Evolutionary conservation across 2,113 vertebrate species (phyloP).

Genomic region (Gobius niger): DNA sequence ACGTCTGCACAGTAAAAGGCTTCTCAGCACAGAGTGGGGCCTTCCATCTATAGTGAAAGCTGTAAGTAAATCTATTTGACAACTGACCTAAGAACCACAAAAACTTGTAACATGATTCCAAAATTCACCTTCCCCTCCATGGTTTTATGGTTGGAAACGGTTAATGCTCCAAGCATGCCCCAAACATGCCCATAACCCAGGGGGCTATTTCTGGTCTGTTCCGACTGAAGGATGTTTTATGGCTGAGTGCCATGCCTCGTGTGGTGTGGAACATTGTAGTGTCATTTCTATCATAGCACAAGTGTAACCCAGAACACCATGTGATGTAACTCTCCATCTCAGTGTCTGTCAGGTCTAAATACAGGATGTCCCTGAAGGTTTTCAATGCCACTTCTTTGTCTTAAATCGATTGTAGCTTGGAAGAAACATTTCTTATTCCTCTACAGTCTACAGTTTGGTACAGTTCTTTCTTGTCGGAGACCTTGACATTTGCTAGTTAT

Average conservation of each 20-base stretch:
- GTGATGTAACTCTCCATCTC: slow-evolving; percentile 62
- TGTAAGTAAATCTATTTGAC: slow-evolving; percentile 70
- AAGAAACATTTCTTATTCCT: background rate
- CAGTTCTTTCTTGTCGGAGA: background rate
- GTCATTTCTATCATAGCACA: slow-evolving; percentile 51
- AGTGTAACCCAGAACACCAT: slow-evolving; percentile 30
- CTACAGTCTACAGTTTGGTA: background rate
- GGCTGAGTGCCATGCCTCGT: slow-evolving; percentile 44
- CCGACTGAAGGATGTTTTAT: slow-evolving; percentile 19
- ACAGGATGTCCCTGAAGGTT: background rate
- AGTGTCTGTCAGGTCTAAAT: slow-evolving; percentile 15
- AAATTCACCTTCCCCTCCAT: slow-evolving; percentile 6
- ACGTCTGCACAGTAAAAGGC: slow-evolving; percentile 88
- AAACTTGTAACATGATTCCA: background rate
- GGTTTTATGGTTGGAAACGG: background rate
- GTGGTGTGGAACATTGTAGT: slow-evolving; percentile 45
- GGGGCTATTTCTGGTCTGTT: slow-evolving; percentile 44
- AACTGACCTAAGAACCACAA: background rate
- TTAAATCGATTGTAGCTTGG: no score
- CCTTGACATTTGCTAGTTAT: slow-evolving; percentile 24
- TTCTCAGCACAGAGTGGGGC: slow-evolving; percentile 97
- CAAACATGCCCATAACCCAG: slow-evolving; percentile 21
- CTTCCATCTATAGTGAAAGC: slow-evolving; percentile 95
- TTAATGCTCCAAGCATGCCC: slow-evolving; percentile 31
- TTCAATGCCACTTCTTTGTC: slow-evolving; percentile 4